Base-by-base conservation (phyloP, 2,888 invertebrate genomes). In the Zelleria hepariella region DNA sequence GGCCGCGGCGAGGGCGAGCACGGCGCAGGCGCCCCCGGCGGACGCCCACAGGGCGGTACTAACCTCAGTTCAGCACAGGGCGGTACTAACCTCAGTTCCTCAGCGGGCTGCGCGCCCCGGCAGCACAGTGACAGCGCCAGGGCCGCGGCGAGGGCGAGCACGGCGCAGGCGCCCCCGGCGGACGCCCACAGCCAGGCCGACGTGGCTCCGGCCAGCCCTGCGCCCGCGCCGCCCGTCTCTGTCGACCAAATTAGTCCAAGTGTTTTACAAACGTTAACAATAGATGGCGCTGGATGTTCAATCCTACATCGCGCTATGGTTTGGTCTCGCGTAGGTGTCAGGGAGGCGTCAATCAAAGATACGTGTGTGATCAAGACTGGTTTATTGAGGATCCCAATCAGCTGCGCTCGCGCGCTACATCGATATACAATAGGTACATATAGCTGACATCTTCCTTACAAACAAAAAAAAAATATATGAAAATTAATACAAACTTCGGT, bases 31-130 rank as follows among this genome's bases (percentile, higher is more conserved):
- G 65, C 85, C 85, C 66, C 86, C 88, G 62, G 86, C 86, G 59
- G 74, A 75, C 6, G 87, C 86, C 86, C 87, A 87, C 77, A 87
- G 78, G n/a, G n/a, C n/a, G n/a, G n/a, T n/a, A n/a, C n/a, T n/a
- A n/a, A n/a, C n/a, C n/a, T n/a, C n/a, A n/a, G 32, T 10, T 5
- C 20, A 3, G 52, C 52, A 1, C 18, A 15, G 15, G 20, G 32
- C 23, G 58, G 51, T 26, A 47, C 59, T 54, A 47, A 25, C 24
- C 60, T 57, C 48, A 63, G 63, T 5, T 63, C 65, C 58, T 62
- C 63, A 20, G 80, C 80, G 62, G 79, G 71, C 62, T 67, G 63
- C 27, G 69, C 27, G 1, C 82, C 65, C 3, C 88, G 70, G 64
- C 88, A 88, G 74, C 87, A 88, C 61, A 89, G 78, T 60, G 86